These are phyloP conservation scores for Heliconius himera DNA, from an alignment of 1,140 invertebrate species.

Conservation along the genomic window DNA sequence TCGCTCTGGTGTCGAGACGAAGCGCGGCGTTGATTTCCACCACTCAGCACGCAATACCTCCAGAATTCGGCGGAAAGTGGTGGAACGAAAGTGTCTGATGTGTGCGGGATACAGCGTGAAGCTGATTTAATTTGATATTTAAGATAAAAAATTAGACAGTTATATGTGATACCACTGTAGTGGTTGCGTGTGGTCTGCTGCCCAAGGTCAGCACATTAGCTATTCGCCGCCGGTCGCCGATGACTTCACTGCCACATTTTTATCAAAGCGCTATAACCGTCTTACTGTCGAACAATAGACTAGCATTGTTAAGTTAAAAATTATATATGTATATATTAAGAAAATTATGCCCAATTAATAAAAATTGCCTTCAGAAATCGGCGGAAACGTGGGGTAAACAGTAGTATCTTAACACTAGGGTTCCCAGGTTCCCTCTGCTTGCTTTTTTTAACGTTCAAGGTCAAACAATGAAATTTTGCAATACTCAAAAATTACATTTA, in stretches of 20 bases:
- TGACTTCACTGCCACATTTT: slow-evolving; percentile 59
- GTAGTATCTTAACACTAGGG: too few relatives aligned
- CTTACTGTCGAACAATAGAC: slow-evolving; percentile 42
- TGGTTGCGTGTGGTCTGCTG: slow-evolving; percentile 51
- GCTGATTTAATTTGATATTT: too few relatives aligned
- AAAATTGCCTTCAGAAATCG: too few relatives aligned
- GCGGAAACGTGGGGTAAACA: too few relatives aligned
- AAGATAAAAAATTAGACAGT: slow-evolving; percentile 21
- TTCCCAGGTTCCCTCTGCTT: too few relatives aligned
- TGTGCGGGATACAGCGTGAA: too few relatives aligned
- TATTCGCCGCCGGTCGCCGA: slow-evolving; percentile 50
- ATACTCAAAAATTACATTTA: background rate
- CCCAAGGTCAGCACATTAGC: slow-evolving; percentile 53
- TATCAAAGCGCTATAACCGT: slow-evolving; percentile 43
- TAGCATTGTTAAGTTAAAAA: slow-evolving; percentile 34
- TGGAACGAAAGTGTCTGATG: too few relatives aligned
- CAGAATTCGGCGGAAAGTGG: too few relatives aligned
- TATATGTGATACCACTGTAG: slow-evolving; percentile 36
- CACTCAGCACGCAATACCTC: too few relatives aligned
- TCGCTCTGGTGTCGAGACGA: too few relatives aligned
- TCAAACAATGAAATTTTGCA: background rate
- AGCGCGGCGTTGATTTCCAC: too few relatives aligned
- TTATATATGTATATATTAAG: background rate
- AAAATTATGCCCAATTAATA: background rate
- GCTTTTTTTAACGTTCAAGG: background rate